Base-by-base conservation (phyloP, 2,113 vertebrate species). In the Petroica traversi region DNA sequence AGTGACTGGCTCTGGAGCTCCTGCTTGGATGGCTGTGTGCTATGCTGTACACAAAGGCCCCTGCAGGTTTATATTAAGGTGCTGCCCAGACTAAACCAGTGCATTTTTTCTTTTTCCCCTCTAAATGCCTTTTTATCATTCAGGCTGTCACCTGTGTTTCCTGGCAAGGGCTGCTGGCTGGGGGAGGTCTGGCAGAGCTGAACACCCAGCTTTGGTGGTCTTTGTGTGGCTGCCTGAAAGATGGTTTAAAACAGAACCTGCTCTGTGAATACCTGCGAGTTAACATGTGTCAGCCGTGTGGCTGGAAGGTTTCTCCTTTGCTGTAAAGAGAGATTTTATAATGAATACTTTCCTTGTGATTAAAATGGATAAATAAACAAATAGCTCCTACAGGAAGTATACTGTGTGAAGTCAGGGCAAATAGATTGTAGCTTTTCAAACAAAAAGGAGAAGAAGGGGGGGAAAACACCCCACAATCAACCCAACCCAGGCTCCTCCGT, bases 51-150 rank as follows among this genome's bases (percentile, higher is more conserved):
- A 95, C 97, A 96, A 95, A 97, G 93, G 95, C 94, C 95, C 84
- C 93, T 92, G 91, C 95, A 96, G 95, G 97, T 97, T 97, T 97
- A 97, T 87, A 92, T 97, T 97, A 97, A 97, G 97, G 91, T 97
- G 89, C 93, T 97, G 94, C 97, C 93, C 97, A 97, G 97, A 97
- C 96, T 97, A 97, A 97, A 97, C 96, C 96, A 96, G 96, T 66
- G 69, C 82, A 59, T 96, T 95, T 96, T 94, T 96, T 80, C 89
- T 92, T 95, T 95, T 97, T 74, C 85, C 91, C 78, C 66, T 97
- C 82, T 97, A 97, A 97, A 97, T 97, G 97, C 96, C 96, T 97
- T 97, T 97, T 97, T 97, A 97, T 97, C 97, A 97, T 97, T 96
- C 97, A 96, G 92, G 94, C 96, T 97, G 97, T 97, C 97, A 97